phyloP scores from a whole-genome alignment of 2,113 vertebrate genomes.

The Plecotus auritus region DNA sequence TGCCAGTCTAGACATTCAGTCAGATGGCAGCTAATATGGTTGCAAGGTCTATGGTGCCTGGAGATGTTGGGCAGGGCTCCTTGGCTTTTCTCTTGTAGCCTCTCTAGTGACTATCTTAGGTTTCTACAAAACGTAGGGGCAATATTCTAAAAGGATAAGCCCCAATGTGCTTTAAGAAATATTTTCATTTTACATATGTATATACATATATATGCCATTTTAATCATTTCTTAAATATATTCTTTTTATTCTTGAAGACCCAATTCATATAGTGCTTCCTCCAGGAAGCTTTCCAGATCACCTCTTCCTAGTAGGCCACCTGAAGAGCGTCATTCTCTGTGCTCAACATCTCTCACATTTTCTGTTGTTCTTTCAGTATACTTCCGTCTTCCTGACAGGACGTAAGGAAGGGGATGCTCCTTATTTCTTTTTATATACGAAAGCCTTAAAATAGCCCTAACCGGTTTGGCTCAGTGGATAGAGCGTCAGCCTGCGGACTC shows the following conservation, averaged over 20 bases:
- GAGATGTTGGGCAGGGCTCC: neutral
- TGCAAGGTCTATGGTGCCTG: neutral
- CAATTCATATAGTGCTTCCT: neutral
- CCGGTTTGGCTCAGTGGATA: too few species aligned
- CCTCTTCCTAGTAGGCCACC: neutral
- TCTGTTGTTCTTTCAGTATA: neutral
- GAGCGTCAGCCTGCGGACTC: too few species aligned
- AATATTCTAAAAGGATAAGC: neutral
- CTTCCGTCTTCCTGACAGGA: neutral
- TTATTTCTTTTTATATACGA: neutral
- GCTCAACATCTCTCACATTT: neutral
- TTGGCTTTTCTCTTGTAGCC: neutral
- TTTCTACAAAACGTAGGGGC: neutral
- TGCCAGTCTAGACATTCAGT: neutral
- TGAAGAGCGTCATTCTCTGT: neutral
- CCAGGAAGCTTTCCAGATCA: conserved; percentile 1
- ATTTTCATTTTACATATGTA: neutral
- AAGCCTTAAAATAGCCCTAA: conserved; percentile 35
- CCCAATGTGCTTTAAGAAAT: neutral
- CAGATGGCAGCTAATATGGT: neutral
- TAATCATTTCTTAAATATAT: neutral
- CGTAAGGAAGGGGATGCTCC: neutral
- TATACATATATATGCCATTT: neutral
- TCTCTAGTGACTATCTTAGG: neutral
- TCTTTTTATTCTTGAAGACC: neutral